Evolutionary conservation across 2,797 vertebrate genomes (phyloP), one percentile per base, ranked within the genome.

Genomic region (Alouatta caraya): DNA sequence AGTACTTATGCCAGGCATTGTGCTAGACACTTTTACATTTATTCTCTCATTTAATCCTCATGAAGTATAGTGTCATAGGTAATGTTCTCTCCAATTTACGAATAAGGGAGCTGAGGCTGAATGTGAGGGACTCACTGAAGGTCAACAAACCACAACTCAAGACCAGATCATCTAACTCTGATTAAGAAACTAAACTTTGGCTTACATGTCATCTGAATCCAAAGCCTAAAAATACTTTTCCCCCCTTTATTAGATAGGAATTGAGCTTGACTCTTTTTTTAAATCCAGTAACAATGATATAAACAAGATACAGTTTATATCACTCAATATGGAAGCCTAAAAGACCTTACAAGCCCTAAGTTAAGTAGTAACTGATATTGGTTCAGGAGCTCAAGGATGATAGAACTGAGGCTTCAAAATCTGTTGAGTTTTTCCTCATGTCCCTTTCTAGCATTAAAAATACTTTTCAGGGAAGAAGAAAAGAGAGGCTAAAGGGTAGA

Each of bases 71-170:
- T 48, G 7, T 85, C 67, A 70, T 39, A 88, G 39, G 12, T 88
- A 92, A 82, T 76, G 37, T 75, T 93, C 21, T 93, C 46, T 13
- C n/a, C 42, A 61, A 7, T n/a, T 79, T 67, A 79, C 42, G 83
- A 94, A 64, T 90, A 94, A 94, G 24, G 12, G 46, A 89, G 11
- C 24, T 57, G 12, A 97, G n/a, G 73, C 24, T 93, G 39, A 82
- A 73, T 93, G 70, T 90, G 70, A 78, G 48, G 57, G 12, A 46
- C 4, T 57, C 57, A 33, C 3, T 78, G 39, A 46, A 94, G 19
- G 15, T 13, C 39, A 70, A 22, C 44, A 57, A 91, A 81, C 61
- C 44, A 90, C 83, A 61, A 79, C 46, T 94, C 70, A 80, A 94
- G 21, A 21, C 37, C 39, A 80, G n/a, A 80, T 83, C 33, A 57